These are phyloP conservation scores for Pangasius krempfi DNA, from an alignment of 2,797 vertebrate genomes.

Conservation along the genomic window DNA sequence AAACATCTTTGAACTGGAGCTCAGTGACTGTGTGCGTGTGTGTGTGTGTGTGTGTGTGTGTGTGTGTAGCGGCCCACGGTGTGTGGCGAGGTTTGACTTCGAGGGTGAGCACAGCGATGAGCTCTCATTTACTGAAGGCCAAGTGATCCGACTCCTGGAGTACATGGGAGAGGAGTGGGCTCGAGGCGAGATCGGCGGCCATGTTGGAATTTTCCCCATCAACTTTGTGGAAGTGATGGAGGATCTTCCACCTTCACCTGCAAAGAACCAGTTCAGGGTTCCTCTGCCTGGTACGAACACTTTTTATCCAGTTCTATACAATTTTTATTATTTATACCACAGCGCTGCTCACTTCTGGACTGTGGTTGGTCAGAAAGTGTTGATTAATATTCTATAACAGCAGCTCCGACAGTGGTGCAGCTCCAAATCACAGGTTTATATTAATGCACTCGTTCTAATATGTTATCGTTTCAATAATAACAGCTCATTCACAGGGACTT, in stretches of 20 bases:
- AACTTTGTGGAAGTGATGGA: constrained; percentile 91
- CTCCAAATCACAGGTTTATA: background rate
- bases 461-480: too few relatives aligned
- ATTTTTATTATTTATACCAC: too few relatives aligned
- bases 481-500: background rate
- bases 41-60: constrained; percentile 12
- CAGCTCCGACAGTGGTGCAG: background rate
- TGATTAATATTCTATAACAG: background rate
- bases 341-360: background rate
- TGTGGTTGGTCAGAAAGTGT: background rate
- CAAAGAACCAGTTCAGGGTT: constrained; percentile 59
- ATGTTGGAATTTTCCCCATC: constrained; percentile 86
- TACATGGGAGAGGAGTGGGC: constrained; percentile 91
- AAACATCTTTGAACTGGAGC: background rate
- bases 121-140: constrained; percentile 89
- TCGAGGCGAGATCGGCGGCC: constrained; percentile 77
- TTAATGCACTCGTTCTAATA: too few relatives aligned
- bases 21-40: background rate
- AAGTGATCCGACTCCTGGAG: constrained; percentile 85
- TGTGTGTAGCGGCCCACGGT: constrained; percentile 81
- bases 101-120: constrained; percentile 88
- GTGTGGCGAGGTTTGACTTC: constrained; percentile 89
- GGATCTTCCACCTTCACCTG: constrained; percentile 73
- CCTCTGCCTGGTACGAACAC: constrained; percentile 69
- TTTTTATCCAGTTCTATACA: background rate